phyloP scores from a whole-genome alignment of 2,113 vertebrate species.

The Felis chaus region DNA sequence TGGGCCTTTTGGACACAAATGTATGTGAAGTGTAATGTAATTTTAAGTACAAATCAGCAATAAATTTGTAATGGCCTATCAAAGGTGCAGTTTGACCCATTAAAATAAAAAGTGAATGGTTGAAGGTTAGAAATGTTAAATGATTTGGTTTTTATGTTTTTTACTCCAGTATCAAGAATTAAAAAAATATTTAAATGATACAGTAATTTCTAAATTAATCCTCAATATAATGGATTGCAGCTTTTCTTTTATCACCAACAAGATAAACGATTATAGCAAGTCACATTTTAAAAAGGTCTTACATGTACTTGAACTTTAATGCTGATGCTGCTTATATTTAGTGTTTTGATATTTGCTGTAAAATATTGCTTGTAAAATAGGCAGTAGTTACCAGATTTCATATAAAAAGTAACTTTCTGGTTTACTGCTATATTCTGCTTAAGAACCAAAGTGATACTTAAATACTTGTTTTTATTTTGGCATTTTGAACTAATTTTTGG shows the following conservation, averaged over 20 bases:
- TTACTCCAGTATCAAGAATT: not conserved
- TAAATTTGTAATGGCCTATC: not conserved
- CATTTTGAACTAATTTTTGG: conserved; percentile 4
- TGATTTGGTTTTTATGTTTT: not conserved
- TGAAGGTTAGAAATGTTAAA: conserved; percentile 34
- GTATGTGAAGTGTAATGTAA: not conserved
- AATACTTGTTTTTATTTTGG: not conserved
- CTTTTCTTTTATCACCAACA: not conserved
- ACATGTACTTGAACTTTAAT: not conserved
- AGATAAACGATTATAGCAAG: not conserved
- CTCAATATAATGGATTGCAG: not conserved
- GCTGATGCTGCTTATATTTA: not conserved
- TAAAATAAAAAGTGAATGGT: not conserved
- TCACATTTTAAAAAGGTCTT: not conserved
- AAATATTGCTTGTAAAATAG: not conserved
- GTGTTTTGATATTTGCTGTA: not conserved
- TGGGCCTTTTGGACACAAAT: not conserved
- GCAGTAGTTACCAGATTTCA: not conserved
- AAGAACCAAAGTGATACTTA: not conserved
- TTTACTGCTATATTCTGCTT: not conserved
- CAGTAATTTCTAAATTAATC: not conserved
- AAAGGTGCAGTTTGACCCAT: not conserved
- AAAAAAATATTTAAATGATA: not conserved
- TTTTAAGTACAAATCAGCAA: not conserved
- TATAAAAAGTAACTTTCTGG: not conserved